Evolutionary conservation across 2,113 vertebrate species (phyloP), one percentile per base, ranked within the genome.

Genomic region (Fukomys damarensis): DNA sequence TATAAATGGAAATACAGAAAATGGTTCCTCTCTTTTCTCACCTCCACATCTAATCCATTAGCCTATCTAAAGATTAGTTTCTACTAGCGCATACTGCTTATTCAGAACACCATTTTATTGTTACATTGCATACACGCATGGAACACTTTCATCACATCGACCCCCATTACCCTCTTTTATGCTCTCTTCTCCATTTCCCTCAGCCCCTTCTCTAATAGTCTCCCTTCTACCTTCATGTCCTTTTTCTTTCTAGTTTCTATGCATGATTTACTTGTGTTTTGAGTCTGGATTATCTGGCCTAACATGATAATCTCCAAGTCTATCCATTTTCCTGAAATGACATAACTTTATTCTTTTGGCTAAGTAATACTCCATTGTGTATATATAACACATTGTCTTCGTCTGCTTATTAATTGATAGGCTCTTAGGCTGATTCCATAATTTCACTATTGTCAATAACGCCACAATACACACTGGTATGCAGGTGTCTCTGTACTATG

Each of bases 1-100:
- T 79, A 41, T 93, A 93, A 43, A 35, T 63, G 56, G 14, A 94
- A 72, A 35, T 79, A 92, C 93, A 82, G 24, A 85, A 76, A 87
- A 68, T 11, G 3, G 54, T 94, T 80, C 35, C 52, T 76, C 17
- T 19, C 46, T 76, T 93, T 74, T 38, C 61, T 72, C 9, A 9
- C 52, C 46, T 84, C 41, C 10, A 43, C 0, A 16, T 85, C 16
- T 46, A 81, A 66, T 72, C 65, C 2, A 16, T 30, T 43, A 58
- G 30, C 41, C 80, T 72, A 65, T 82, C 35, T 59, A 43, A 52
- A 86, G 43, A 49, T 86, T 61, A 7, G 63, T 52, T 52, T 79
- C 16, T 9, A 19, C 30, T 35, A 52, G 46, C 20, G 30, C 30
- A 19, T 35, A 22, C 35, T 20, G 35, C 35, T 20, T 79, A 22